Evolutionary conservation across 2,113 vertebrate genomes (phyloP), one percentile per base, ranked within the genome.

Genomic region (Phoxinus phoxinus): DNA sequence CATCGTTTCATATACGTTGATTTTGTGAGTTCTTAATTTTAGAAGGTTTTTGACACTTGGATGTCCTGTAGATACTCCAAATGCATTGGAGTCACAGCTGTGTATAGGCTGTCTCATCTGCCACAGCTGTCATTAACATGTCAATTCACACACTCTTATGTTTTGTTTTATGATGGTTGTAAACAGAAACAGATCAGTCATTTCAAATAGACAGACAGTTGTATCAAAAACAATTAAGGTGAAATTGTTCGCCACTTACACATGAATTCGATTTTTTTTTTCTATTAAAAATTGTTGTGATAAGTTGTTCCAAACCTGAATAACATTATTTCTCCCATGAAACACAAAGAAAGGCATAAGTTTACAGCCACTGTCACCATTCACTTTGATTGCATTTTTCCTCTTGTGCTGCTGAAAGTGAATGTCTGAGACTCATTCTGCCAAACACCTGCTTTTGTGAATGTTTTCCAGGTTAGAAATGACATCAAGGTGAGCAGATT

Each of bases 61-160:
- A 23, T 21, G 53, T 78, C 1, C 11, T 78, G 53, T 56, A 56
- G 27, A 51, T 77, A 32, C 27, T 27, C 44, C 44, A 4, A 2
- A 56, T 79, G 76, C 6, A 15, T 80, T 67, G 19, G 19, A 32
- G 41, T 8, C 41, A 51, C 79, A 81, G 79, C 79, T 81, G 79
- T 81, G 79, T 51, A 67, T 65, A 81, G n/a, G n/a, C 61, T 48
- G 27, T 63, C 37, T 80, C 78, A 80, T 9, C n/a, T 80, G 76
- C 76, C 13, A n/a, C 32, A 81, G 17, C 25, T 81, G 44, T 67
- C 17, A 51, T 48, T 51, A 35, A 67, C 44, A 51, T 35, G 11
- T 13, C 27, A 69, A 12, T 81, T 81, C 61, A 69, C 25, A 69
- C 27, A 4, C 48, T 32, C 15, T 9, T 32, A 35, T 23, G 46